Conservation (phyloP, 2,888 invertebrate genomes). For the Cordilura impudica region DNA sequence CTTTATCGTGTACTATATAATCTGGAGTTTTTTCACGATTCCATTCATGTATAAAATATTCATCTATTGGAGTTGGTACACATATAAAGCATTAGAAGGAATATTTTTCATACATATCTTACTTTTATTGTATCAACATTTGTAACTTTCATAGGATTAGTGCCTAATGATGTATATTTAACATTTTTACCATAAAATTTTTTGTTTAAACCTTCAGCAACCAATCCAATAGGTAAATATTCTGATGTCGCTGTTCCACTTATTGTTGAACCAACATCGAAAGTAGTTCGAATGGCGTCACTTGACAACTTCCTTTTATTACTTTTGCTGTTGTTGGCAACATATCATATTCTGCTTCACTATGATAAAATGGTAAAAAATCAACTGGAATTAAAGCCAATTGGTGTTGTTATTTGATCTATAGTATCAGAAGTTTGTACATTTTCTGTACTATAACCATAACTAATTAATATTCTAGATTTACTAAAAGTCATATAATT, state of each 20-base stretch:
- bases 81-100: no score
- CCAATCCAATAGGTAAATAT: conserved; percentile 14
- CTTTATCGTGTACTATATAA: no score
- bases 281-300: not conserved
- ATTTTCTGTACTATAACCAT: conserved; percentile 26
- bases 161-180: not conserved
- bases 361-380: not conserved
- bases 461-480: conserved; percentile 24
- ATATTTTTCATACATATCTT: not conserved
- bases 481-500: conserved; percentile 41
- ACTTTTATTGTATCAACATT: not conserved
- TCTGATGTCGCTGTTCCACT: not conserved
- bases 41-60: no score
- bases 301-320: no score
- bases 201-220: conserved; percentile 16
- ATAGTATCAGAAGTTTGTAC: not conserved
- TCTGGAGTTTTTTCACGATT: no score
- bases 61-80: no score
- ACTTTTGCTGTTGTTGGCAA: not conserved
- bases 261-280: not conserved
- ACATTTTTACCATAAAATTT: conserved; percentile 13
- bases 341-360: not conserved
- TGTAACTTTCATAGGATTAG: conserved; percentile 19
- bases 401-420: conserved; percentile 20
- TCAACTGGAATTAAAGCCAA: conserved; percentile 21